phyloP scores from a whole-genome alignment of 1,140 invertebrate genomes.

The Pectinophora gossypiella region DNA sequence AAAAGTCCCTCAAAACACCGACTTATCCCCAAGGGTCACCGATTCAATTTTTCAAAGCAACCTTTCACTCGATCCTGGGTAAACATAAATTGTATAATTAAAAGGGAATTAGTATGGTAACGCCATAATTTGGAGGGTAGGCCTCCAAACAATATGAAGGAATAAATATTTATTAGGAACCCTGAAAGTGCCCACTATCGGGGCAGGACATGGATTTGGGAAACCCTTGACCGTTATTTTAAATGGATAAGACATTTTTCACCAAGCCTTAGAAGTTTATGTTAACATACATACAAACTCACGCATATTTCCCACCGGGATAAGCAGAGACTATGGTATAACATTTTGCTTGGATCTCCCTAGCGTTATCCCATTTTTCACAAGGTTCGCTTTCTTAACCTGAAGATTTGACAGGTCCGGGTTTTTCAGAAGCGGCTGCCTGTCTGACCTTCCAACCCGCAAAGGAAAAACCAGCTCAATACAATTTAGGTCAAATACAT shows the following conservation, averaged over 20 bases:
- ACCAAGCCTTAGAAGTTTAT: too few relatives aligned
- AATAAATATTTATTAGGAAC: slow-evolving; percentile 64
- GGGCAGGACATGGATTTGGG: slow-evolving; percentile 26
- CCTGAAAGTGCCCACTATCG: slow-evolving; percentile 55
- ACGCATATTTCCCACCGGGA: too few relatives aligned
- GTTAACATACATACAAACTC: too few relatives aligned
- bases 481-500: too few relatives aligned
- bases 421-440: too few relatives aligned
- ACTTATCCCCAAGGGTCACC: not conserved
- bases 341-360: too few relatives aligned
- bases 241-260: slow-evolving; percentile 23
- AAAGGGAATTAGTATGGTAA: slow-evolving; percentile 32
- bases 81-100: slow-evolving; percentile 62
- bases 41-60: not conserved
- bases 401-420: too few relatives aligned
- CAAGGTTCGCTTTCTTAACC: too few relatives aligned
- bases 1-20: not conserved
- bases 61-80: slow-evolving; percentile 31
- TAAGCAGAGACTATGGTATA: too few relatives aligned
- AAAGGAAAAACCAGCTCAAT: too few relatives aligned
- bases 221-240: slow-evolving; percentile 26
- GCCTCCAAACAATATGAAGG: slow-evolving; percentile 41
- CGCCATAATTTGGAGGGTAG: slow-evolving; percentile 36
- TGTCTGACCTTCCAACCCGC: too few relatives aligned
- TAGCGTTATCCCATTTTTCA: too few relatives aligned